A percentile compares a stretch with the other conserved stretches of the same genome.
Evolutionary conservation across 1,140 invertebrate species (phyloP).

Genomic region (Hylaeus volcanicus): DNA sequence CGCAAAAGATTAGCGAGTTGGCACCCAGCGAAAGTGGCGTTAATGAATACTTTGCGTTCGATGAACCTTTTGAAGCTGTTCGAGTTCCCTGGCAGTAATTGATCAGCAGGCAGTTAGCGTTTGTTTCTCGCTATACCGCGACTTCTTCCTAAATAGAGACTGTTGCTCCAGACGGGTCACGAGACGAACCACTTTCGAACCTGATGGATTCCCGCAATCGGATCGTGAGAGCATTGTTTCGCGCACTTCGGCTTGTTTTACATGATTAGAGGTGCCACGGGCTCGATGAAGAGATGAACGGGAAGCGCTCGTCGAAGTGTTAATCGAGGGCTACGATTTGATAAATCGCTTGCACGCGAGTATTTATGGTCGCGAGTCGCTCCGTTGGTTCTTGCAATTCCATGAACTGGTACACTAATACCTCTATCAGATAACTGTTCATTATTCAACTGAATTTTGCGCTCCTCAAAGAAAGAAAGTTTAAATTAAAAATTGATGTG

Average conservation of each 20-base stretch:
- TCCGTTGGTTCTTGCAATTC: no score
- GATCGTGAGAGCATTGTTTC: slow-evolving; percentile 14
- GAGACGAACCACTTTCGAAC: background rate
- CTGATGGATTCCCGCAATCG: background rate
- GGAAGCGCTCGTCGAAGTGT: background rate
- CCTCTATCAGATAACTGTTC: no score
- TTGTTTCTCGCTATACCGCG: background rate
- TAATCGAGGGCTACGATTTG: background rate
- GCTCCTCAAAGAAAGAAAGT: no score
- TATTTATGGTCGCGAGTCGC: no score
- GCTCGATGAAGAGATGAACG: background rate
- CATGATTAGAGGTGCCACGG: background rate
- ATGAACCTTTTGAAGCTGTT: background rate
- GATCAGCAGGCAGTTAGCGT: background rate
- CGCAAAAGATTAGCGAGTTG: background rate
- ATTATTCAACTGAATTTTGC: no score
- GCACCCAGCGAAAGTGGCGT: background rate
- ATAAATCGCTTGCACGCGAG: background rate
- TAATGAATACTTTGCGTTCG: background rate
- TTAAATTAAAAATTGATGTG: no score
- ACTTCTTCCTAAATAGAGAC: background rate
- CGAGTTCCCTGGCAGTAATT: background rate
- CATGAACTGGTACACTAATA: no score
- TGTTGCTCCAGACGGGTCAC: background rate
- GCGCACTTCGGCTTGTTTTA: background rate